Evolutionary conservation across 1,140 invertebrate genomes (phyloP).

Genomic region (Drosophila lacertosa): DNA sequence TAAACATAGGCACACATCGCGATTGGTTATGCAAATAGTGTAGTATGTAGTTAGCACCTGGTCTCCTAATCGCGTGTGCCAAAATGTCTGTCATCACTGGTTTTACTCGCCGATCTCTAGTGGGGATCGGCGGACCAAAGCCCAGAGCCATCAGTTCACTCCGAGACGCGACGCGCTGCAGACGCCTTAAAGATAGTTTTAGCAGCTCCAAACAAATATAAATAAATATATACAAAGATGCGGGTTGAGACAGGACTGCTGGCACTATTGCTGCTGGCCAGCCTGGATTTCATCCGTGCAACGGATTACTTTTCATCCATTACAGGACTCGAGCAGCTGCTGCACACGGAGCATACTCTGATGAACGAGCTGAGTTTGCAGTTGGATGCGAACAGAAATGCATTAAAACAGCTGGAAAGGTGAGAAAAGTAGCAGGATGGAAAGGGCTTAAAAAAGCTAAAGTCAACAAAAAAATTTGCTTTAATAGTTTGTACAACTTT

Average conservation of each 20-base stretch:
- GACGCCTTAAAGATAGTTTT: slow-evolving; percentile 32
- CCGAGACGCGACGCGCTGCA: slow-evolving; percentile 54
- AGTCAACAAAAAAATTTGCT: too few species aligned
- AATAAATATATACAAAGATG: slow-evolving; percentile 29
- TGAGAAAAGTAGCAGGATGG: slow-evolving; percentile 76
- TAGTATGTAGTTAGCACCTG: slow-evolving; percentile 47
- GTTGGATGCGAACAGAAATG: slow-evolving; percentile 90
- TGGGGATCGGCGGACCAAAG: slow-evolving; percentile 44
- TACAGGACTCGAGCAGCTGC: slow-evolving; percentile 92
- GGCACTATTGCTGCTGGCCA: slow-evolving; percentile 35
- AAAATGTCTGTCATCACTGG: slow-evolving; percentile 58
- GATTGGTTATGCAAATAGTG: slow-evolving; percentile 47
- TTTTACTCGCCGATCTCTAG: slow-evolving; percentile 39
- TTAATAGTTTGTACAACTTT: too few species aligned
- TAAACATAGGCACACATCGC: slow-evolving; percentile 25
- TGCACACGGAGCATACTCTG: slow-evolving; percentile 93
- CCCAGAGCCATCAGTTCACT: slow-evolving; percentile 54
- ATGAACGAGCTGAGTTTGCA: slow-evolving; percentile 92
- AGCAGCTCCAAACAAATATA: too few species aligned
- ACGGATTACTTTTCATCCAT: slow-evolving; percentile 93
- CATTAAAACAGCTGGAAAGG: slow-evolving; percentile 90
- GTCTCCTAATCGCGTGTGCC: slow-evolving; percentile 38
- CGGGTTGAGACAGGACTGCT: slow-evolving; percentile 27
- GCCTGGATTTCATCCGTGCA: slow-evolving; percentile 22
- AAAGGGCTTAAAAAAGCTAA: too few species aligned